phyloP scores from a whole-genome alignment of 2,888 invertebrate species.

The Sepiola atlantica region DNA sequence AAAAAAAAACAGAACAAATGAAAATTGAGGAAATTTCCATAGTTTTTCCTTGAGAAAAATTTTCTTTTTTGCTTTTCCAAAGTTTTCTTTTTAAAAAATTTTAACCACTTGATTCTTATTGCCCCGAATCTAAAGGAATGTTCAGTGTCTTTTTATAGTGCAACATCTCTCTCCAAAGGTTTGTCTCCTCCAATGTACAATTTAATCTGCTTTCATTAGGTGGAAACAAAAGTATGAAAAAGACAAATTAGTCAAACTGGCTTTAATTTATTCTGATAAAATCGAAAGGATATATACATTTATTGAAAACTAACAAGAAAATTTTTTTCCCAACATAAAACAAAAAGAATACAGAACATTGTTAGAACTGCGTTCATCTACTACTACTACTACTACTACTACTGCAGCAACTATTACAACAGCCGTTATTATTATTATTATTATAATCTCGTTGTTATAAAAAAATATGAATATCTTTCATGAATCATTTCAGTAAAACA shows the following conservation, averaged over 20 bases:
- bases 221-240: neutral
- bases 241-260: neutral
- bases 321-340: neutral
- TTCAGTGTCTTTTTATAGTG: neutral
- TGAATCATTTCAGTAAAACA: neutral
- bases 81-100: neutral
- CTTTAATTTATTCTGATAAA: neutral
- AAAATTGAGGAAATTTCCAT: neutral
- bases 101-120: neutral
- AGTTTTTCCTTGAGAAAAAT: neutral
- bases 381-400: neutral
- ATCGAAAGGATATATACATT: neutral
- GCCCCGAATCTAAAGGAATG: slow-evolving; percentile 13
- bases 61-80: neutral
- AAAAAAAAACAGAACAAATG: neutral
- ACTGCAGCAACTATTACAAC: neutral
- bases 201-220: slow-evolving; percentile 5
- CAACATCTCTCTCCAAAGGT: neutral
- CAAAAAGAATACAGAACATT: neutral
- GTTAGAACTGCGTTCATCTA: neutral
- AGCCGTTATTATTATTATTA: neutral
- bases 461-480: neutral
- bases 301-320: slow-evolving; percentile 13
- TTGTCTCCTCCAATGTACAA: neutral
- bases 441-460: neutral